A percentile compares a stretch with the other conserved stretches of the same genome.
Evolutionary conservation across 2,113 vertebrate genomes (phyloP).

Genomic region (Nibea albiflora): DNA sequence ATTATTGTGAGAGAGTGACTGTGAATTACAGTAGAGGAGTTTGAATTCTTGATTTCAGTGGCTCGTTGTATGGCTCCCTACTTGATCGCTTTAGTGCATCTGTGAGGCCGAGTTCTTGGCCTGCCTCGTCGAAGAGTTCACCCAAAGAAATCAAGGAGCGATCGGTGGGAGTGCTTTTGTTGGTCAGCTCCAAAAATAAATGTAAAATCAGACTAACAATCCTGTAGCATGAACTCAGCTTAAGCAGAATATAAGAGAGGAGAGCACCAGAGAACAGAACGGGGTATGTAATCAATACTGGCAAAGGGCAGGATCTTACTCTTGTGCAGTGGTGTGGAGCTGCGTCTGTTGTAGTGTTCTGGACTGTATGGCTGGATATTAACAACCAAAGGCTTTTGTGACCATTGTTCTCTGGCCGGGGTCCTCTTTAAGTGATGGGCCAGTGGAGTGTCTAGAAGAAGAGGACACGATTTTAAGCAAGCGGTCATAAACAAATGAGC

Average conservation of each 20-base stretch:
- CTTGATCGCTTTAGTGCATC: no score
- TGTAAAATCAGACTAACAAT: no score
- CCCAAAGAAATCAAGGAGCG: no score
- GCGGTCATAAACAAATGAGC: conserved; percentile 1
- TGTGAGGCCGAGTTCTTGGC: no score
- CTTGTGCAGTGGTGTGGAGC: conserved; percentile 57
- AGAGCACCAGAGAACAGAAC: not conserved
- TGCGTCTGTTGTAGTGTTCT: conserved; percentile 33
- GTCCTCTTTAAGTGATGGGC: conserved; percentile 83
- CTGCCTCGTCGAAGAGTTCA: no score
- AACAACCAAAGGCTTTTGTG: conserved; percentile 75
- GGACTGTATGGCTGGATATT: conserved; percentile 19
- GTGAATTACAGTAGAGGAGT: no score
- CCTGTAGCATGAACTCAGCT: no score
- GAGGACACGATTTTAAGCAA: not conserved
- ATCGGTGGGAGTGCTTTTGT: no score
- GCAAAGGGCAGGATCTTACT: conserved; percentile 62
- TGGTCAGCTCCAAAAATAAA: no score
- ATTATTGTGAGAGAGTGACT: no score
- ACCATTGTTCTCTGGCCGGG: conserved; percentile 82
- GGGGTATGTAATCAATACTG: not conserved
- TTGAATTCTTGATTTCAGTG: no score
- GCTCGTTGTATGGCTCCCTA: no score
- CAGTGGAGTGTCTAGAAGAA: conserved; percentile 84
- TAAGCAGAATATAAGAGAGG: not conserved